Base-by-base conservation (phyloP, 2,797 vertebrate species). In the Ctenopoma multispine region DNA sequence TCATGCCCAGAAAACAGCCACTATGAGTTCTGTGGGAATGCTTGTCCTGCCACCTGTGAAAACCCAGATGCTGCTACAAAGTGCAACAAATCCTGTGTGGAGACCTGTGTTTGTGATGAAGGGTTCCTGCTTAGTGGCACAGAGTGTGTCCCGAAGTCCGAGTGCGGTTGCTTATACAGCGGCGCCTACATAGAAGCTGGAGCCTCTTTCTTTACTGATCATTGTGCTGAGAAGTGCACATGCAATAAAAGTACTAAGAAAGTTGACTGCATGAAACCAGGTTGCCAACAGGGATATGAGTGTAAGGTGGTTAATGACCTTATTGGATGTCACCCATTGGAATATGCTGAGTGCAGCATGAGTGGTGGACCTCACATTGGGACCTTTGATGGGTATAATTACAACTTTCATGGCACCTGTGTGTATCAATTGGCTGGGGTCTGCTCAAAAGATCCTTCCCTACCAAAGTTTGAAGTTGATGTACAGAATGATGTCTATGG, bases 391-490 rank as follows among this genome's bases (percentile, higher is more conserved):
- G 76, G 90, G 0, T 17, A 5, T 1, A 14, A 21, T 17, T 92
- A 83, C 21, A 31, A 69, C 47, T 91, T 92, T 73, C 84, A 94
- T 81, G 95, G 96, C 66, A 96, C 94, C 7, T 96, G 95, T 73
- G 88, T 85, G 12, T 95, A 96, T 76, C 89, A 86, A 0, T 21
- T 96, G 64, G 93, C 75, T 0, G 88, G 93, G 44, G 89, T 92
- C 23, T 92, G 91, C 0, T 87, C 92, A 0, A 8, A 71, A 0
- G 81, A 94, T 17, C 0, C 43, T 0, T 55, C 17, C 0, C 72
- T 96, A 68, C 92, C 85, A 0, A 87, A 90, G 63, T 96, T 96
- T 87, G 82, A 67, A 7, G 87, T 96, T 29, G 77, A 83, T 14
- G 89, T 85, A 66, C 94, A 95, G 83, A 94, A 95, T 0, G 82